These are phyloP conservation scores for Odontomachus brunneus DNA, from an alignment of 1,140 invertebrate genomes.

Conservation along the genomic window DNA sequence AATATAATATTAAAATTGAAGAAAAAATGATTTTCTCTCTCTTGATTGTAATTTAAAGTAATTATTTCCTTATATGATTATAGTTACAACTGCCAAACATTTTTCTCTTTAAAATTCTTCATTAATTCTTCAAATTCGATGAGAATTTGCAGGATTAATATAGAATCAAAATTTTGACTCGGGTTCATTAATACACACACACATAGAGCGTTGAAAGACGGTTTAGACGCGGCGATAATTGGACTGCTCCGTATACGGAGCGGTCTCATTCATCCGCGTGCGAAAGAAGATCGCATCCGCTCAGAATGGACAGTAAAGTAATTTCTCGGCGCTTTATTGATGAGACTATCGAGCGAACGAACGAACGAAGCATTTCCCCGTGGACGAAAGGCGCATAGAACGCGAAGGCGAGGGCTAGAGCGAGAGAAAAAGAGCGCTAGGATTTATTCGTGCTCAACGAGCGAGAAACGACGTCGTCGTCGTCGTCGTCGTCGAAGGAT, in stretches of 20 bases:
- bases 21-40: no score
- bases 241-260: not conserved
- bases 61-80: no score
- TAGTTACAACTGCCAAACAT: no score
- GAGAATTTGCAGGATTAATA: no score
- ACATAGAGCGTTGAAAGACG: not conserved
- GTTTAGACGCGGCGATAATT: slow-evolving; percentile 33
- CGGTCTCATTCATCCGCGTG: not conserved
- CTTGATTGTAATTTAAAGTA: no score
- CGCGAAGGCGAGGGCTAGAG: not conserved
- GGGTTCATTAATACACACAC: slow-evolving; percentile 9
- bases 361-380: not conserved
- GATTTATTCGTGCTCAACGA: slow-evolving; percentile 61
- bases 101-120: no score
- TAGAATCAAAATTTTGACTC: no score
- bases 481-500: slow-evolving; percentile 9
- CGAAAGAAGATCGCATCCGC: not conserved
- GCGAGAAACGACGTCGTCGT: slow-evolving; percentile 15
- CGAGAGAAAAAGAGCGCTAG: not conserved
- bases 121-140: no score
- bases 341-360: not conserved
- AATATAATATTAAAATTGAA: no score
- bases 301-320: slow-evolving; percentile 29
- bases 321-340: slow-evolving; percentile 53
- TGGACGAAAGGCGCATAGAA: not conserved